Evolutionary conservation across 2,888 invertebrate species (phyloP), one percentile per base, ranked within the genome.

Genomic region (Lepidochrysops patricia): DNA sequence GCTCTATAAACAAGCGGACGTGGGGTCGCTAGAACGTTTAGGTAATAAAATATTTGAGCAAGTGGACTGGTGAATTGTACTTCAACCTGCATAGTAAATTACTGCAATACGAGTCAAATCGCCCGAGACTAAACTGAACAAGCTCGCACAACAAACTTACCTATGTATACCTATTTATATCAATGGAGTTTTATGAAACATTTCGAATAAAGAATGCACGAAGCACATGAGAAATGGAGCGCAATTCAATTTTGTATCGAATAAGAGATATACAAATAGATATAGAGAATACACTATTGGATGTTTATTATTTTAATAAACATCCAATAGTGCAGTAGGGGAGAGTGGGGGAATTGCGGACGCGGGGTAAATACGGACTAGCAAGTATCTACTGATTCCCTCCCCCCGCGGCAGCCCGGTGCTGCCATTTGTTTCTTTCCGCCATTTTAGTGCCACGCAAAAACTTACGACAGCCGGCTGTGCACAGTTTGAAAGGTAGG

Each of bases 291-390:
- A n/a, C n/a, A n/a, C n/a, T n/a, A n/a, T n/a, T n/a, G n/a, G n/a
- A n/a, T n/a, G n/a, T n/a, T n/a, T n/a, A n/a, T n/a, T n/a, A n/a
- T n/a, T n/a, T n/a, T n/a, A n/a, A n/a, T n/a, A n/a, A n/a, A n/a
- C n/a, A n/a, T n/a, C n/a, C n/a, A n/a, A n/a, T n/a, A n/a, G n/a
- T n/a, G n/a, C n/a, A n/a, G n/a, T n/a, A n/a, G 58, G 61, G 58
- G 61, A 61, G 56, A 49, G 56, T 62, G 58, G 62, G 60, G 60
- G 52, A 62, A 62, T 60, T 62, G 26, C 60, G 58, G 62, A 60
- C 62, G 58, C 58, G 60, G 60, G 60, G 57, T 60, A 62, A 59
- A 54, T 60, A 37, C 37, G 37, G 34, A 50, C 35, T 34, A 34
- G 50, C 50, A 58, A 25, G 9, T 58, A 58, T 58, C 58, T 58